Conservation (phyloP, 2,888 invertebrate species). For the Galeruca laticollis region DNA sequence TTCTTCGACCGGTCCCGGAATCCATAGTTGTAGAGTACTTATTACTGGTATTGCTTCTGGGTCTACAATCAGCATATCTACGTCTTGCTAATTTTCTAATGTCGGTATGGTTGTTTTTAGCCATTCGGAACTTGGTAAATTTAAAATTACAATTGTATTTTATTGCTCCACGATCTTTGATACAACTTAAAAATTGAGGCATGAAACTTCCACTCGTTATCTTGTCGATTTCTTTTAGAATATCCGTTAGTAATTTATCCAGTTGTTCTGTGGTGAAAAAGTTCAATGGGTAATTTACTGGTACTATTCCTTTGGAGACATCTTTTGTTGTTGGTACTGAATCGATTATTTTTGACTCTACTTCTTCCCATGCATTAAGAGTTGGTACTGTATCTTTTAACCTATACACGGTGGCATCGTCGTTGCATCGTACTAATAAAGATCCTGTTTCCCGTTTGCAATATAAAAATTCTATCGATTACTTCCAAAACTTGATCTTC, state of each 20-base stretch:
- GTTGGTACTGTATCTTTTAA: constrained; percentile 30
- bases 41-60: constrained; percentile 31
- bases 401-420: constrained; percentile 36
- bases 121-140: constrained; percentile 37
- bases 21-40: constrained; percentile 33
- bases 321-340: constrained; percentile 33
- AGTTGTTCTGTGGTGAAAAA: constrained; percentile 33
- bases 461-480: constrained; percentile 39
- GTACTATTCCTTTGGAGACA: constrained; percentile 32
- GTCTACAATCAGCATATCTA: constrained; percentile 33
- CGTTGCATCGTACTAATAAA: constrained; percentile 34
- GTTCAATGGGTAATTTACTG: constrained; percentile 33
- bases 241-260: constrained; percentile 31
- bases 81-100: constrained; percentile 31
- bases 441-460: constrained; percentile 34
- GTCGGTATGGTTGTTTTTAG: constrained; percentile 33
- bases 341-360: constrained; percentile 36
- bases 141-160: constrained; percentile 37
- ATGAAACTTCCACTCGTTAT: constrained; percentile 35
- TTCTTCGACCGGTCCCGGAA: constrained; percentile 33
- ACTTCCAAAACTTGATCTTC: constrained; percentile 38
- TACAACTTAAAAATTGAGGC: constrained; percentile 39
- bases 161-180: constrained; percentile 32
- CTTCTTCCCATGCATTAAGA: constrained; percentile 35
- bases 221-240: constrained; percentile 34